Evolutionary conservation across 2,888 invertebrate species (phyloP).

Genomic region (Apotomis turbidana): DNA sequence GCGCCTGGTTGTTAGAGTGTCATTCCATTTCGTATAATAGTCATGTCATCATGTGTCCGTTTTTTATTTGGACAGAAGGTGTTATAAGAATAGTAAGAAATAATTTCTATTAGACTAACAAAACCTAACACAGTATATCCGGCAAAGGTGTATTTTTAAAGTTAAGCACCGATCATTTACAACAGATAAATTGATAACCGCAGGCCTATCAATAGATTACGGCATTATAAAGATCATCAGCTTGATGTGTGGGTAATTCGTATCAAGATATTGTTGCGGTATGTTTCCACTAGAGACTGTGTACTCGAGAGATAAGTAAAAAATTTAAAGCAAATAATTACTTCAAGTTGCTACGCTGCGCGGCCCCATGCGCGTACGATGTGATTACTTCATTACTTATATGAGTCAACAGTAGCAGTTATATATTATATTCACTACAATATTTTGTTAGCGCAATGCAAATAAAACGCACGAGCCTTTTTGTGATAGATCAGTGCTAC

Average conservation of each 20-base stretch:
- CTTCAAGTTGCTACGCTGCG: conserved; percentile 10
- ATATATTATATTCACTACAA: not conserved
- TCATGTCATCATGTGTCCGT: too few species aligned
- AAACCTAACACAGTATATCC: not conserved
- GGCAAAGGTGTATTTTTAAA: not conserved
- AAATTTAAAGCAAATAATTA: conserved; percentile 14
- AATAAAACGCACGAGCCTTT: not conserved
- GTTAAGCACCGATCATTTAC: not conserved
- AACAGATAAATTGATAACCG: conserved; percentile 9
- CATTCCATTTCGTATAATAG: too few species aligned
- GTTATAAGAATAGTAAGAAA: too few species aligned
- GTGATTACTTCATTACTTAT: not conserved
- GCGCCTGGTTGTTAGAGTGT: too few species aligned
- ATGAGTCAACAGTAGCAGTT: not conserved
- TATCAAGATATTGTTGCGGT: conserved; percentile 19
- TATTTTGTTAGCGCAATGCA: not conserved
- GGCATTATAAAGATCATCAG: not conserved
- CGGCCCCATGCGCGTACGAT: conserved; percentile 2
- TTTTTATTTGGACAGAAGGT: too few species aligned
- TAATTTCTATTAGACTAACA: too few species aligned
- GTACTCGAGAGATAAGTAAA: conserved; percentile 3
- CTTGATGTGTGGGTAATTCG: conserved; percentile 9
- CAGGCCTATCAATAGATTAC: conserved; percentile 19
- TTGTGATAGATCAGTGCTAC: too few species aligned
- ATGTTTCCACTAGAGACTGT: conserved; percentile 21